These are phyloP conservation scores for Cheilosia pagana DNA, from an alignment of 2,888 invertebrate species.

Conservation along the genomic window DNA sequence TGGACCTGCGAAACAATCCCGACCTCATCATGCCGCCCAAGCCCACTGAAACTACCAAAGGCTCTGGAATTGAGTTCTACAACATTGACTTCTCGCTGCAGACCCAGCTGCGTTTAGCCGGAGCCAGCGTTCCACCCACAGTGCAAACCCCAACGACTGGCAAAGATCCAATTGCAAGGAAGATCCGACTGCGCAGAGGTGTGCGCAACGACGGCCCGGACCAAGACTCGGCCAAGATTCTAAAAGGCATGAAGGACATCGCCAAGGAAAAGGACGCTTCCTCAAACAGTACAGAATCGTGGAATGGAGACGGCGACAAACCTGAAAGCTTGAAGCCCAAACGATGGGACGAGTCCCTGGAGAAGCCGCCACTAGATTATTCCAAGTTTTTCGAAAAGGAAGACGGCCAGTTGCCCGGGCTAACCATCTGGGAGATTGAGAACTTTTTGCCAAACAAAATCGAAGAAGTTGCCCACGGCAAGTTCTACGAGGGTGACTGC, in stretches of 20 bases:
- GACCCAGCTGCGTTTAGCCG: conserved; percentile 95
- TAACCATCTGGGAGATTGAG: conserved; percentile 99
- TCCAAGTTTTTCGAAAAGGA: conserved; percentile 98
- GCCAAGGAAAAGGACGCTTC: conserved; percentile 88
- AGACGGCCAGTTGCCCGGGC: conserved; percentile 95
- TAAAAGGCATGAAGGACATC: conserved; percentile 89
- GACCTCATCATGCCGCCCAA: conserved; percentile 99
- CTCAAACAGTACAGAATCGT: conserved; percentile 84
- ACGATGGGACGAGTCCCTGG: conserved; percentile 97
- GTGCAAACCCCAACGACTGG: conserved; percentile 87
- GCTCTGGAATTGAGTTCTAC: conserved; percentile 95
- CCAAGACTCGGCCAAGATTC: conserved; percentile 94
- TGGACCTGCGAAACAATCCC: conserved; percentile 96
- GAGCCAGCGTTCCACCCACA: conserved; percentile 91
- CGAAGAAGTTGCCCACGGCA: conserved; percentile 96
- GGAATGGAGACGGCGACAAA: conserved; percentile 85
- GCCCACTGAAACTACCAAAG: conserved; percentile 91
- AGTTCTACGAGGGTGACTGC: conserved; percentile 99
- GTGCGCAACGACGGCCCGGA: conserved; percentile 91
- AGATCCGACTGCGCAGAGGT: conserved; percentile 93
- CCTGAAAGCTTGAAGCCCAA: conserved; percentile 90
- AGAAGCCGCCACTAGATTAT: conserved; percentile 97
- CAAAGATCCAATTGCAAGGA: conserved; percentile 97
- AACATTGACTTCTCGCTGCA: conserved; percentile 99
- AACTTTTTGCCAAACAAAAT: conserved; percentile 98